phyloP scores from a whole-genome alignment of 2,888 invertebrate species.

The Ypsolopha scabrella region DNA sequence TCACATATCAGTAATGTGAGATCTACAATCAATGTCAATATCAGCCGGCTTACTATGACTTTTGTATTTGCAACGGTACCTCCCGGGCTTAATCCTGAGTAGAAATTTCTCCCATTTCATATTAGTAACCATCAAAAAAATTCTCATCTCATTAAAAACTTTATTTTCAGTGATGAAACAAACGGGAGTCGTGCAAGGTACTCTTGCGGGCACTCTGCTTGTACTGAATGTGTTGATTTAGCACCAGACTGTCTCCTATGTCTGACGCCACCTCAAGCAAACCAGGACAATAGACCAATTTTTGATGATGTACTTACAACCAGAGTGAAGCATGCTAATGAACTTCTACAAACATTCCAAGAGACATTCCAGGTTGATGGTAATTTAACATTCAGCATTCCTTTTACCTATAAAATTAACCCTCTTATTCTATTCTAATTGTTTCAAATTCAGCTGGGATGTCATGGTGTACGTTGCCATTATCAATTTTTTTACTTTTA shows the following conservation, averaged over 20 bases:
- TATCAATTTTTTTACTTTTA: background rate
- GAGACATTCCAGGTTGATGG: constrained; percentile 41
- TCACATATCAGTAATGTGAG: too few relatives aligned
- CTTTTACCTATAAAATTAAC: background rate
- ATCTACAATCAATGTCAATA: too few relatives aligned
- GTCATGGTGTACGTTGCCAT: background rate
- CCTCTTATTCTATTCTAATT: background rate
- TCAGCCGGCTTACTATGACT: too few relatives aligned
- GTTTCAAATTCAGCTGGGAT: background rate
- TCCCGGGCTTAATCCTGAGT: too few relatives aligned
- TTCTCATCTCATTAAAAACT: background rate
- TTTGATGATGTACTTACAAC: constrained; percentile 26
- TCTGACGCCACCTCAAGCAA: constrained; percentile 20
- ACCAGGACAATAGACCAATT: constrained; percentile 8
- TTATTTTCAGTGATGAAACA: constrained; percentile 34
- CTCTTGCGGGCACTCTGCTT: constrained; percentile 44
- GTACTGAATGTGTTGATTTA: constrained; percentile 31
- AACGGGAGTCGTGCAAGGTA: constrained; percentile 31
- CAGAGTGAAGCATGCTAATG: constrained; percentile 27
- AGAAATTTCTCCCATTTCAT: too few relatives aligned
- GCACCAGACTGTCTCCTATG: constrained; percentile 33
- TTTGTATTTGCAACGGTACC: too few relatives aligned
- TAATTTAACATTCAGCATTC: constrained; percentile 14
- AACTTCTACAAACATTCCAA: constrained; percentile 32
- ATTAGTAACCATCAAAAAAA: background rate